These are phyloP conservation scores for Periphyllus acericola DNA, from an alignment of 2,888 invertebrate genomes.

Conservation along the genomic window DNA sequence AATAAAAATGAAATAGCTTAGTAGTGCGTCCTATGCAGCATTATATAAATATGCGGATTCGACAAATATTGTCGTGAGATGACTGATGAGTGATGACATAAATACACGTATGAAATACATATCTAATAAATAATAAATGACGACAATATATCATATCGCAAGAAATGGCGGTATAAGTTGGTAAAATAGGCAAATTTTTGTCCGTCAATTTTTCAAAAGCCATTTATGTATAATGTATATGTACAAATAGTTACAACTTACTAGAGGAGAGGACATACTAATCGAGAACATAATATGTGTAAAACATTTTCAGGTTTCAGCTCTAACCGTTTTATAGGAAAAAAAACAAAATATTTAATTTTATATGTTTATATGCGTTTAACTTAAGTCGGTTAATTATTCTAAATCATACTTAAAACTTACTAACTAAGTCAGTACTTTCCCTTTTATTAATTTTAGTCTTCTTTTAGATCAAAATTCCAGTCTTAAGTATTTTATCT, in stretches of 20 bases:
- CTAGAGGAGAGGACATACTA: not conserved
- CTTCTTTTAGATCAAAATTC: too few relatives aligned
- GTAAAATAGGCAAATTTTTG: not conserved
- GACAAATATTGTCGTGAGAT: not conserved
- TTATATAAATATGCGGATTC: not conserved
- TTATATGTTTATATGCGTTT: too few relatives aligned
- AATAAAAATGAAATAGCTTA: not conserved
- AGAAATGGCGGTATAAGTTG: not conserved
- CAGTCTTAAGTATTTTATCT: too few relatives aligned
- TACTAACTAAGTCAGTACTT: too few relatives aligned
- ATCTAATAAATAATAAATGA: not conserved
- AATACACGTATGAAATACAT: not conserved
- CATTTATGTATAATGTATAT: not conserved
- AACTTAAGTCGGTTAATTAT: too few relatives aligned
- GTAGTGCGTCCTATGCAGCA: not conserved
- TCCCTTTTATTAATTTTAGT: too few relatives aligned
- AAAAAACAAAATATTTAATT: too few relatives aligned
- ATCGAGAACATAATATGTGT: too few relatives aligned
- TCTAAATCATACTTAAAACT: too few relatives aligned
- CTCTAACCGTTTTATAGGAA: too few relatives aligned
- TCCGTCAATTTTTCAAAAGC: not conserved
- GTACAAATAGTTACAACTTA: too few relatives aligned
- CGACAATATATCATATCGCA: not conserved
- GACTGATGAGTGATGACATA: not conserved
- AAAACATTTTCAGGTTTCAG: too few relatives aligned